Base-by-base conservation (phyloP, 1,140 invertebrate species). In the Pararge aegeria region DNA sequence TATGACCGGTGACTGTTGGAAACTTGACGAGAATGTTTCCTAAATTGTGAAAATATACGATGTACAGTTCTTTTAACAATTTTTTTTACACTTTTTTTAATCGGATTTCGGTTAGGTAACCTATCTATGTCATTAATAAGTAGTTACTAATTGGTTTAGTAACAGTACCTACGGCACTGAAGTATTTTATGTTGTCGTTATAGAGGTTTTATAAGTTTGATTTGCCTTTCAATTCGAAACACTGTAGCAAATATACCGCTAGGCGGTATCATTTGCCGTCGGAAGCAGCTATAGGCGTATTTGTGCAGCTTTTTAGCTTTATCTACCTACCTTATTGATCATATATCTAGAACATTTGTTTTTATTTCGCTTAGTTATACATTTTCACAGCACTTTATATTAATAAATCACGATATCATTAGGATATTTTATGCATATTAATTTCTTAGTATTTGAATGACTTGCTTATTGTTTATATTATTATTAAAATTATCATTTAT, bases 1-100 rank as follows among this genome's bases (percentile, higher is more conserved):
- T 87, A 82, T 82, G 84, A 85, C 83, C 75, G 77, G 71, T 67
- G 73, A 75, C 78, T 81, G 72, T 64, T 83, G 64, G 70, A 66
- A 83, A 76, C 64, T 61, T 66, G 44, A 61, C 55, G 30, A 46
- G 52, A 64, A 49, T 54, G 46, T 55, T 34, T 49, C 29, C 12
- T n/a, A 3, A 34, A 34, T 34, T 34, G 30, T 34, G 30, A 34
- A 34, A 34, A 7, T 34, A 10, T 34, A 34, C 30, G 10, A 44
- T 21, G 9, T 18, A 21, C 5, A 18, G 6, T 42, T 42, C 13
- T 42, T 42, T 42, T 42, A 2, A 15, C 1, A 42, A 10, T 34
- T 34, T 34, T 34, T 27, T 27, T 1, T n/a, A n/a, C 34, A 42
- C 16, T 5, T 42, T 19, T 3, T 18, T 15, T n/a, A 34, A 34